Evolutionary conservation across 1,140 invertebrate genomes (phyloP), one percentile per base, ranked within the genome.

Genomic region (Drosophila pseudoobscura): DNA sequence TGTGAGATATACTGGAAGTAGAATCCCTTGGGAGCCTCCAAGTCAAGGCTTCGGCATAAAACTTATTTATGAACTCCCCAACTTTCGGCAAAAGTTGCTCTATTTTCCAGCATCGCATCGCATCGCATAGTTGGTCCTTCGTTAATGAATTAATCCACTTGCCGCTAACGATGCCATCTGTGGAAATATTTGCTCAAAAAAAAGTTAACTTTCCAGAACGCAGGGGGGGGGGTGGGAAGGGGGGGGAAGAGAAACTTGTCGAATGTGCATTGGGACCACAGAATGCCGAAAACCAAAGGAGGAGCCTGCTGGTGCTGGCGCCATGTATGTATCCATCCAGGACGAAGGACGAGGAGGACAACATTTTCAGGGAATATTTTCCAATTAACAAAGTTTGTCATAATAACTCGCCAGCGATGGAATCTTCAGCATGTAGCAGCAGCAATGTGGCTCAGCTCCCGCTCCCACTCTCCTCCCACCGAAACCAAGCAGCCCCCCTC

Each of bases 361-460:
- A 66, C 61, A 78, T 74, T 80, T 78, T 61, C 74, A 52, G 49
- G 35, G 78, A 87, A 87, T 88, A 88, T 82, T 87, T 87, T 87
- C 83, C 82, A 87, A 87, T 87, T 87, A 87, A 87, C 78, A 87
- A 87, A 87, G 61, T 87, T 87, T 88, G 82, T 88, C 82, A 87
- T 87, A 87, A 87, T 87, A 87, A 88, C 78, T 88, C 9, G 26
- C 26, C 26, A 43, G 24, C 47, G 58, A 39, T 39, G 80, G 80
- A 68, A 88, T 87, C 66, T 75, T 58, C 39, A 87, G 68, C 82
- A 82, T 82, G 83, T 87, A 82, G 78, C 70, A 50, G 15, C 15
- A 75, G 82, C 78, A 62, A 88, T 78, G 74, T 75, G 74, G 64
- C 7, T 20, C 20, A 20, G 20, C 20, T 20, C 20, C 20, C 20